A percentile compares a stretch with the other conserved stretches of the same genome.
Evolutionary conservation across 2,888 invertebrate species (phyloP).

Genomic region (Thymelicus lineola): DNA sequence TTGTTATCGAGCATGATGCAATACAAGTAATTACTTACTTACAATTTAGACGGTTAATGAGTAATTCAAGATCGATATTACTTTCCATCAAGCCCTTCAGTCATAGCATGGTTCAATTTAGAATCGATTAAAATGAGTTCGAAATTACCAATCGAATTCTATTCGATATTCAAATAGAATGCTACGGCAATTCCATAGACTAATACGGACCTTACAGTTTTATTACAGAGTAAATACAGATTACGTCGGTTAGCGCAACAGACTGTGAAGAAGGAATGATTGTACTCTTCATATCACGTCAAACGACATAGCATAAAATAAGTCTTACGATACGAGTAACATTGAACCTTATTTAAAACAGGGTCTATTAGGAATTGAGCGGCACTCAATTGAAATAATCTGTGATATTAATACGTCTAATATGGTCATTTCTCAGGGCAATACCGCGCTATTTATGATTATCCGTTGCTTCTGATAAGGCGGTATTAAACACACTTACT

Average conservation of each 20-base stretch:
- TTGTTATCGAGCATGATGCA: too few relatives aligned
- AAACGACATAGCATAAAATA: background rate
- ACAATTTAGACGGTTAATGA: too few relatives aligned
- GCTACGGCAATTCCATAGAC: too few relatives aligned
- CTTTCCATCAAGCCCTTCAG: too few relatives aligned
- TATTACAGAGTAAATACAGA: background rate
- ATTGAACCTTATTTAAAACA: slow-evolving; percentile 25
- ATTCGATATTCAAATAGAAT: too few relatives aligned
- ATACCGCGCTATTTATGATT: slow-evolving; percentile 44
- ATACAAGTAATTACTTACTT: too few relatives aligned
- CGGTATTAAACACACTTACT: slow-evolving; percentile 40
- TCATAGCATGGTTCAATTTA: too few relatives aligned
- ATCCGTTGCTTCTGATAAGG: slow-evolving; percentile 41
- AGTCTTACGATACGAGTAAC: slow-evolving; percentile 7
- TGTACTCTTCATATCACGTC: background rate
- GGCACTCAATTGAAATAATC: slow-evolving; percentile 30
- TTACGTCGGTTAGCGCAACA: background rate
- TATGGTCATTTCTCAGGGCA: slow-evolving; percentile 36
- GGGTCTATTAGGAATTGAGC: slow-evolving; percentile 6
- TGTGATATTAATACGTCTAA: slow-evolving; percentile 41
- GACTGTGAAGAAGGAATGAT: background rate
- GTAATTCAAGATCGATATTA: too few relatives aligned
- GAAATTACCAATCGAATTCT: too few relatives aligned
- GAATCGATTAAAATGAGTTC: too few relatives aligned
- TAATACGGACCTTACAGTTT: background rate